Base-by-base conservation (phyloP, 2,888 invertebrate species). In the Synergus umbraculus region DNA sequence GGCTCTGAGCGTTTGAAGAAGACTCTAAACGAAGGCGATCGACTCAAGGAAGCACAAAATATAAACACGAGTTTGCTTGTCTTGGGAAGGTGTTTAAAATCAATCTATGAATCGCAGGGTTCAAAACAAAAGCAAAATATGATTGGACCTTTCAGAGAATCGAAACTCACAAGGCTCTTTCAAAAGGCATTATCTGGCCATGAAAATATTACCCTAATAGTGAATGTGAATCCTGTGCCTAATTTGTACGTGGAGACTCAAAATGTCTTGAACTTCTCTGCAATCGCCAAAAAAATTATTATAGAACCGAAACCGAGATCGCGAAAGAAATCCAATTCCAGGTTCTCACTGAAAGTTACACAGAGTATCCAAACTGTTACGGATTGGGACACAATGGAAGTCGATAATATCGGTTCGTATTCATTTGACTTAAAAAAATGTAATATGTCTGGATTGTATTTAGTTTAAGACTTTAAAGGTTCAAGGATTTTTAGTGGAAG, bases 21-120 rank as follows among this genome's bases (percentile, higher is more conserved):
- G 88, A 97, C 98, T 0, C 93, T 95, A 66, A 97, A 97, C 91
- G 94, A 94, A 7, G 98, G 98, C 44, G 95, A 95, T 4, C 93
- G 98, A 13, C 93, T 98, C 83, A 95, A 95, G 85, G 99, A 99
- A 93, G 97, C 98, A 0, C 96, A 97, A 82, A 96, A 96, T 85
- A 99, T 99, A 84, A 99, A 99, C 92, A 95, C 96, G 0, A 98
- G 98, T 1, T 93, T 99, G 5, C 93, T 97, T 91, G 97, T 97
- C 46, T 94, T 99, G 2, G 96, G 97, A 63, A 94, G 97, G 37
- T 97, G 97, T 84, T 94, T 98, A 82, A 95, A 95, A 84, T 94
- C 94, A 77, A 94, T 96, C 86, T 91, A 94, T 1, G 92, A 93
- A 54, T 86, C 86, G 15, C 92, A 92, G 79, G 22, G 66, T 1